phyloP scores from a whole-genome alignment of 2,797 vertebrate genomes.

The Notolepis coatsorum region DNA sequence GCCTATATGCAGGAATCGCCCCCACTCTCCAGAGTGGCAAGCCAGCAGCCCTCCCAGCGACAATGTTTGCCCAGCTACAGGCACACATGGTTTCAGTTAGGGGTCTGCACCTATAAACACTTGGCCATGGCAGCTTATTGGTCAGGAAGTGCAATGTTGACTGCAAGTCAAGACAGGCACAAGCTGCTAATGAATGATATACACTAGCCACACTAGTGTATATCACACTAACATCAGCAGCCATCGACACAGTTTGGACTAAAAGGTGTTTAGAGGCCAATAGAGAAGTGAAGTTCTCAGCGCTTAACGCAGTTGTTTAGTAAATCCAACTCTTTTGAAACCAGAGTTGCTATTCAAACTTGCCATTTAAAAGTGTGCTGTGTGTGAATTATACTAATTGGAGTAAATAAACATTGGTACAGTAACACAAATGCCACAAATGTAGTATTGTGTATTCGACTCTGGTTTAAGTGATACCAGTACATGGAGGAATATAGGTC shows the following conservation, averaged over 20 bases:
- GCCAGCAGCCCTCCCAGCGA: conserved; percentile 56
- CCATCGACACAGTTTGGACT: conserved; percentile 34
- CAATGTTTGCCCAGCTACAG: conserved; percentile 68
- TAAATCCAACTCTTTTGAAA: conserved; percentile 10
- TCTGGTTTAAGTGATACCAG: conserved; percentile 6
- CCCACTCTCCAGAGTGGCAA: conserved; percentile 53
- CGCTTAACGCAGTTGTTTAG: conserved; percentile 1
- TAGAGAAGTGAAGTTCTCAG: conserved; percentile 26
- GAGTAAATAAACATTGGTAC: background rate
- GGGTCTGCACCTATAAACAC: conserved; percentile 81
- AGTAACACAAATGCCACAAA: background rate
- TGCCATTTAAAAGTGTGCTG: background rate
- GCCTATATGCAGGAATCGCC: conserved; percentile 16
- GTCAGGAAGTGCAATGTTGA: conserved; percentile 76
- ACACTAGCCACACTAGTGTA: conserved; percentile 31
- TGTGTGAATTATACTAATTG: no score
- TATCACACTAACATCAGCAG: conserved; percentile 20
- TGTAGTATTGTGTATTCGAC: background rate
- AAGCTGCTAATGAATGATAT: conserved; percentile 75
- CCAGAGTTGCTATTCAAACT: background rate
- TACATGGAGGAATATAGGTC: conserved; percentile 1
- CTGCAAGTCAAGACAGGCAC: conserved; percentile 75
- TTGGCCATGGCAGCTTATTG: conserved; percentile 71
- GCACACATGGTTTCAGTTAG: conserved; percentile 81
- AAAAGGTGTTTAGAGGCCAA: conserved; percentile 32